phyloP scores from a whole-genome alignment of 2,113 vertebrate genomes.

The Laticauda laticaudata region DNA sequence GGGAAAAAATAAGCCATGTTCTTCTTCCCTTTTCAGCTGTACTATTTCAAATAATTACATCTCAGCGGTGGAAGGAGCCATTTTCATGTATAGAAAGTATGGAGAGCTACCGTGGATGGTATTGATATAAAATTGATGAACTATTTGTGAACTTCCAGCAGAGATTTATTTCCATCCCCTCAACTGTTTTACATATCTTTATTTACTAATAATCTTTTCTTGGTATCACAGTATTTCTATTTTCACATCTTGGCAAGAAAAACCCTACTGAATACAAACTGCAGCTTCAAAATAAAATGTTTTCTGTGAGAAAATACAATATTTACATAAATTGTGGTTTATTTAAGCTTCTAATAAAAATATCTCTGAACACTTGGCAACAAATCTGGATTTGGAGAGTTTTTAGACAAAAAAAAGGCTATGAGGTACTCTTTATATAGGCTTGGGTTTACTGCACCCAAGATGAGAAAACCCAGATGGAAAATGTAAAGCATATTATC shows the following conservation, averaged over 20 bases:
- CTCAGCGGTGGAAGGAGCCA: background rate
- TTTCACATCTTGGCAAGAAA: background rate
- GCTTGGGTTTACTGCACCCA: background rate
- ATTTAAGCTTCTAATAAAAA: background rate
- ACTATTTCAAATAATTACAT: background rate
- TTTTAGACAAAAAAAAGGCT: background rate
- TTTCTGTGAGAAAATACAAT: background rate
- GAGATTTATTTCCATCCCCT: background rate
- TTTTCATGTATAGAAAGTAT: background rate
- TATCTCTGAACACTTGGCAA: background rate
- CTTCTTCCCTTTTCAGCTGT: background rate
- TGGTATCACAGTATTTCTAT: background rate
- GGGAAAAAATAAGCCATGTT: background rate
- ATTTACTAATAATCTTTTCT: background rate
- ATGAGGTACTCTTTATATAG: background rate
- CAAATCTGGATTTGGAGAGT: slow-evolving; percentile 10
- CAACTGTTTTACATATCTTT: background rate
- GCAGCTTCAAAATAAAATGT: background rate
- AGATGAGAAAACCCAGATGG: background rate
- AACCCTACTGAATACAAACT: background rate
- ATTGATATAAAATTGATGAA: background rate
- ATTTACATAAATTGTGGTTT: background rate
- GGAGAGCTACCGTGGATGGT: background rate
- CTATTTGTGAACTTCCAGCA: background rate
- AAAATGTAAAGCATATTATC: background rate